Conservation (phyloP, 2,888 invertebrate species). For the Eugnorisma glareosa region DNA sequence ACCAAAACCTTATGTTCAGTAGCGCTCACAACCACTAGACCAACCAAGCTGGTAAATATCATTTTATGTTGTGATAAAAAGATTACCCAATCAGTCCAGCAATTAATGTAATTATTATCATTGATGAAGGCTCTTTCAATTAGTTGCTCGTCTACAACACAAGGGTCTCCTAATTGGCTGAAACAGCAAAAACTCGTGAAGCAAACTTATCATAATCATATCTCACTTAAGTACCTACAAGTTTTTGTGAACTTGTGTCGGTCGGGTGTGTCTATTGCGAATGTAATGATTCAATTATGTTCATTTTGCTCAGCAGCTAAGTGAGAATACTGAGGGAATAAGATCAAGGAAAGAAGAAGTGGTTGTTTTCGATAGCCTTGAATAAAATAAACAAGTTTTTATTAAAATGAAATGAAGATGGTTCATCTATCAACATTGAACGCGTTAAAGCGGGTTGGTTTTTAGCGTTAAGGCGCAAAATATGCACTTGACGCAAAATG, state of each 20-base stretch:
- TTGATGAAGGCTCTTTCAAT: neutral
- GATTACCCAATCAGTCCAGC: neutral
- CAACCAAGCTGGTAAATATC: neutral
- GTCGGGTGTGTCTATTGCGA: neutral
- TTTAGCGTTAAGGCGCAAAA: no score
- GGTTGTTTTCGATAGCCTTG: neutral
- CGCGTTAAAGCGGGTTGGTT: no score
- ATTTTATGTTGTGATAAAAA: neutral
- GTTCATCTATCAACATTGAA: neutral
- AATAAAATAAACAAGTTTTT: neutral
- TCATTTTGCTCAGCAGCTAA: neutral
- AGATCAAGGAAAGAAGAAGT: neutral
- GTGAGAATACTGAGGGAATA: neutral
- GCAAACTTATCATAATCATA: conserved; percentile 27
- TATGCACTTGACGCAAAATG: no score
- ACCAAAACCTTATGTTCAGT: neutral
- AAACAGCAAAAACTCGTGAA: conserved; percentile 17
- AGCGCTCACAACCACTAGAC: neutral
- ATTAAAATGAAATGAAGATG: neutral
- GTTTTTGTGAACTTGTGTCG: conserved; percentile 11
- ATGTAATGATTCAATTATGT: neutral
- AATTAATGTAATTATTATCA: neutral
- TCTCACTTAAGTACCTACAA: conserved; percentile 12
- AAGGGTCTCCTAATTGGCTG: conserved; percentile 21
- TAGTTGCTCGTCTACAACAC: neutral